Base-by-base conservation (phyloP, 2,888 invertebrate genomes). In the Margaritifera margaritifera region DNA sequence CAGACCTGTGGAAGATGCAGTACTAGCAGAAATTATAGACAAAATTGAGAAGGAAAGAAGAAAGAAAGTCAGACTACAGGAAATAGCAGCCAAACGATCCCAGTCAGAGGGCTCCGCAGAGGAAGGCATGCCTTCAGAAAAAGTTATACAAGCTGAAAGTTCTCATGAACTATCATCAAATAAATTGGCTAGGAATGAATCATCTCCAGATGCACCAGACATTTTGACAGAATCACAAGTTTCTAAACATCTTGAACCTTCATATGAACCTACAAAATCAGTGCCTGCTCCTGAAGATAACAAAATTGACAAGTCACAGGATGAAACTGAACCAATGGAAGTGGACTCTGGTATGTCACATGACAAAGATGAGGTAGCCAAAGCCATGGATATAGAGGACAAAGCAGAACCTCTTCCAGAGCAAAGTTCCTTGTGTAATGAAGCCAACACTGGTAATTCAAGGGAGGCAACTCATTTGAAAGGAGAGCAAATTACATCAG, bases 11-110 rank as follows among this genome's bases (percentile, higher is more conserved):
- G 85, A 86, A 64, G 82, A 83, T 31, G 62, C 69, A 42, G 74
- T 74, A 1, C 64, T 87, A 31, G 74, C 75, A 25, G 74, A 81
- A 62, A 81, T 86, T 50, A 68, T 74, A 25, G 71, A 77, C 50
- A 80, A 83, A 64, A 69, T 88, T 50, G 83, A 82, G 58, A 81
- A 81, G 68, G 85, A 87, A 20, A 84, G 82, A 64, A 71, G 68
- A 20, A 85, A 82, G 65, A 80, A 83, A 69, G 80, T 77, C 1
- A 83, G 73, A 69, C 66, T 86, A 27, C 80, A 80, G 61, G 74
- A 80, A 59, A 65, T 77, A 27, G 74, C 79, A 6, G 59, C 65
- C 19, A 67, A 64, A 63, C 75, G 69, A 56, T 25, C 24, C n/a
- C 19, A 24, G 3, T 42, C 59, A 58, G 64, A 19, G 27, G 31